Evolutionary conservation across 2,113 vertebrate genomes (phyloP), one percentile per base, ranked within the genome.

Genomic region (Pachycephala philippinensis): DNA sequence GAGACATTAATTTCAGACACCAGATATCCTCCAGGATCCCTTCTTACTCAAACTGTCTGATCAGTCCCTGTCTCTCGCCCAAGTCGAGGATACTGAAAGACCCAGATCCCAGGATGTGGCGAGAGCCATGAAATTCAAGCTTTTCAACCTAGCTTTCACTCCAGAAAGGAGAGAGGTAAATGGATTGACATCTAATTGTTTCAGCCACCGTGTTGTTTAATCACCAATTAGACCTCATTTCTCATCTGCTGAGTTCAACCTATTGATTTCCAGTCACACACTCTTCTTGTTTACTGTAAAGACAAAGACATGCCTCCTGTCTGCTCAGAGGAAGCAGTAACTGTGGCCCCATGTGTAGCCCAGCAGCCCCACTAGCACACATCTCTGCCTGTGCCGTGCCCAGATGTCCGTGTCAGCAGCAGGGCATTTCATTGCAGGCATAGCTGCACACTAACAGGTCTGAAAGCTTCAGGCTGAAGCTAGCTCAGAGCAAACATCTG

Each of bases 211-310:
- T 74, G 80, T 78, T 93, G 70, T 92, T 96, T 94, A 92, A 95
- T 95, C 77, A 64, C 84, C 74, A 85, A 35, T 96, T 93, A 96
- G 70, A 91, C 77, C 61, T 94, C 81, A 89, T 96, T 95, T 87
- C 94, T 96, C 84, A 92, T 87, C 80, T 91, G 77, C 40, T 79
- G 60, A 95, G 26, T 59, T 87, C 77, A 95, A 49, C 61, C 37
- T 76, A 94, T 89, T 3, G 39, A 96, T 95, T 96, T 94, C 52
- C 57, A 89, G 70, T 75, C 93, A 59, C 60, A 30, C 27, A 10
- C 18, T 24, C 49, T 26, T 64, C 40, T 84, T 95, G 77, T 91
- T 95, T 95, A 45, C 81, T 54, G n/a, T 72, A 33, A 64, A 79
- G 74, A 64, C 44, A 61, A 57, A 76, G 61, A 35, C 49, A 65